Conservation (phyloP, 2,113 vertebrate genomes). For the Clarias batrachus region DNA sequence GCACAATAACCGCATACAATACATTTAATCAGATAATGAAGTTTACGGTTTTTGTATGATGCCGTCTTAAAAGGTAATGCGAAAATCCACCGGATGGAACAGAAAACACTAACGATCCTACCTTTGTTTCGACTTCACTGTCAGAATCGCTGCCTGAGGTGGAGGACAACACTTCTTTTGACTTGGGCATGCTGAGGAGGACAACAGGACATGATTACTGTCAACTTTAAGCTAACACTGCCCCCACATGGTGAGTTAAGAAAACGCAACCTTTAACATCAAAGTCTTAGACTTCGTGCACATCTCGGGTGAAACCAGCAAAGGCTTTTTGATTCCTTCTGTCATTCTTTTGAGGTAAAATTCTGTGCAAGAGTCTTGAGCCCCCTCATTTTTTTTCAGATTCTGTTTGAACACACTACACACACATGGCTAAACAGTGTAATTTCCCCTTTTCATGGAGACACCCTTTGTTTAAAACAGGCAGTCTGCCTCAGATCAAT, state of each 20-base stretch:
- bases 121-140: constrained; percentile 94
- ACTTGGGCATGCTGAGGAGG: constrained; percentile 89
- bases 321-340: no score
- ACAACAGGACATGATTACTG: neutral
- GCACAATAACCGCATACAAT: neutral
- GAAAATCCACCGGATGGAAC: neutral
- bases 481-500: neutral
- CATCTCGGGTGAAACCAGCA: no score
- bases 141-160: constrained; percentile 93
- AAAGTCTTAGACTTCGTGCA: neutral
- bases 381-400: no score
- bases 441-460: no score
- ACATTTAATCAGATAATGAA: neutral
- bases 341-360: no score
- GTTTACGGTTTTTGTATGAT: neutral
- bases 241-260: constrained; percentile 28
- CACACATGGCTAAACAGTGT: no score
- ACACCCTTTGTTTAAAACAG: no score
- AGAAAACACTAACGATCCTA: constrained; percentile 57
- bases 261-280: neutral
- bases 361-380: no score
- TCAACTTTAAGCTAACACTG: constrained; percentile 39
- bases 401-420: no score
- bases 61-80: neutral
- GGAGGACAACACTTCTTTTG: constrained; percentile 94